A percentile compares a stretch with the other conserved stretches of the same genome.
Evolutionary conservation across 2,797 vertebrate species (phyloP).

Genomic region (Lepus townsendii): DNA sequence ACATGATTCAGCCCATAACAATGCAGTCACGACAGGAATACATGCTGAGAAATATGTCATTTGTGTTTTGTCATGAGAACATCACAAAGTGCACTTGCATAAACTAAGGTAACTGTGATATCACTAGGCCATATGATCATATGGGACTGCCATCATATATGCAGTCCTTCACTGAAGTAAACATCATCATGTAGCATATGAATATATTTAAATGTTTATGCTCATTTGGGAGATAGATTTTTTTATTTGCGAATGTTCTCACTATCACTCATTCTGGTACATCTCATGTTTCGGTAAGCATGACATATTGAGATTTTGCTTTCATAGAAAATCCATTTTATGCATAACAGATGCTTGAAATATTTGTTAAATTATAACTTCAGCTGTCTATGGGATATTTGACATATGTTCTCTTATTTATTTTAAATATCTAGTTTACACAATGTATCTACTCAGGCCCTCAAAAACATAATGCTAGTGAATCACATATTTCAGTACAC

Average conservation of each 20-base stretch:
- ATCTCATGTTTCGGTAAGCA: conserved; percentile 30
- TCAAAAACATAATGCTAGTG: conserved; percentile 23
- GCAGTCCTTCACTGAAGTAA: too few relatives aligned
- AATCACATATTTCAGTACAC: conserved; percentile 23
- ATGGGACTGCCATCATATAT: too few relatives aligned
- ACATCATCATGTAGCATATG: too few relatives aligned
- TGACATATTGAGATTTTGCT: neutral
- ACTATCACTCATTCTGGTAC: neutral
- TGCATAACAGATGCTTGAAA: conserved; percentile 34
- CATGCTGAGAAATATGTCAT: too few relatives aligned
- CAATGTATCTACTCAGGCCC: neutral
- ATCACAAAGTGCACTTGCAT: too few relatives aligned
- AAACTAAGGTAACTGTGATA: too few relatives aligned
- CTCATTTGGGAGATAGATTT: conserved; percentile 18
- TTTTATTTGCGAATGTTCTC: neutral
- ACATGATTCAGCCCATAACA: neutral
- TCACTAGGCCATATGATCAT: too few relatives aligned
- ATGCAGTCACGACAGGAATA: too few relatives aligned
- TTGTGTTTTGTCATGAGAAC: too few relatives aligned
- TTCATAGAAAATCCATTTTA: conserved; percentile 55
- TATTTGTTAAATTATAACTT: conserved; percentile 50
- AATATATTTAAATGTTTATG: conserved; percentile 13
- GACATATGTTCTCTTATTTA: neutral
- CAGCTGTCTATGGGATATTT: neutral
- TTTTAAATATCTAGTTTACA: conserved; percentile 49